Conservation (phyloP, 2,113 vertebrate genomes). For the Eurypyga helias region DNA sequence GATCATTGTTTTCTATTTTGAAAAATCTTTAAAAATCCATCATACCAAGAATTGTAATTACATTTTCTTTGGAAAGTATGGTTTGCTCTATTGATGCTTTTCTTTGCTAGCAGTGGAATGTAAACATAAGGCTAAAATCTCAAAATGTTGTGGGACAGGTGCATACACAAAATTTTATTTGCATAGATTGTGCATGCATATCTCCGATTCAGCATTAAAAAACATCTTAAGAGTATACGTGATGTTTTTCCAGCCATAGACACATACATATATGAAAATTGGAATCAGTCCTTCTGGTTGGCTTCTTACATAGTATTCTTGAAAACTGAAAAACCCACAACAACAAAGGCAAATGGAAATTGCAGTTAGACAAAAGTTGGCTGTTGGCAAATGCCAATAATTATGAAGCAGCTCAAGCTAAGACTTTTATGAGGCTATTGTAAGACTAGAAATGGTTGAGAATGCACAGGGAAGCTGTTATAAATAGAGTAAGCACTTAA, state of each 20-base stretch:
- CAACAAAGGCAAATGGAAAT: not conserved
- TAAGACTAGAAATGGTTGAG: not conserved
- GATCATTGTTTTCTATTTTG: not conserved
- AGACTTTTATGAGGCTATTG: not conserved
- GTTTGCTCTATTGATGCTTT: not conserved
- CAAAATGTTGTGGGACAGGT: not conserved
- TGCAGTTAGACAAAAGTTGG: not conserved
- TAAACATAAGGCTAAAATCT: not conserved
- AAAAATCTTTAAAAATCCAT: not conserved
- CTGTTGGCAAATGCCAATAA: not conserved
- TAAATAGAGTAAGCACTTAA: not conserved
- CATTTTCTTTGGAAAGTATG: not conserved
- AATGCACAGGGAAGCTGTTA: not conserved
- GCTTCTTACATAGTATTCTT: not conserved
- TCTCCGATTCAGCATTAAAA: not conserved
- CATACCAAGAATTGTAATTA: not conserved
- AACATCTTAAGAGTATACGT: not conserved
- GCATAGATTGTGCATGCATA: not conserved
- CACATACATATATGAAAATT: not conserved
- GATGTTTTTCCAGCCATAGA: not conserved
- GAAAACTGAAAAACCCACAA: not conserved
- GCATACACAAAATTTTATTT: not conserved
- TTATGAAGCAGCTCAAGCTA: not conserved
- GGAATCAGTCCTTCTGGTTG: not conserved
- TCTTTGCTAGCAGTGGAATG: not conserved